Evolutionary conservation across 2,888 invertebrate species (phyloP), one percentile per base, ranked within the genome.

Genomic region (Eristalis intricaria): DNA sequence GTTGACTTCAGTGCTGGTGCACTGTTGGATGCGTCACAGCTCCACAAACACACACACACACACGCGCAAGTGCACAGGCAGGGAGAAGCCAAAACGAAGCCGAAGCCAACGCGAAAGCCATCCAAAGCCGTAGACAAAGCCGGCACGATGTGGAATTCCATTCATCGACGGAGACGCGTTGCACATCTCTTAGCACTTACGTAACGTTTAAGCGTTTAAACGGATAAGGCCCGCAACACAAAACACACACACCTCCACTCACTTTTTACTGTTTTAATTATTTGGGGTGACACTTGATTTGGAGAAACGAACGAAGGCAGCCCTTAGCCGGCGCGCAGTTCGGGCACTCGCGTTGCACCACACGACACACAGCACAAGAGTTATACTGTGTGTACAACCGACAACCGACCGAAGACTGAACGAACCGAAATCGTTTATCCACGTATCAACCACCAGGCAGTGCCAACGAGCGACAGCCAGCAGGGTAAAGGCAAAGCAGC

Each of bases 391-490:
- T 76, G 32, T 32, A 32, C 32, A n/a, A n/a, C n/a, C n/a, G n/a
- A 84, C 79, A 38, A 87, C 84, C 87, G 71, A 84, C 84, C 64
- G 71, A 79, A 83, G 84, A 87, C 87, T 87, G 79, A 87, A 76
- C 64, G 38, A 64, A 73, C 68, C 70, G 68, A 76, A 87, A 76
- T 80, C 84, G 87, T 84, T 84, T 87, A 79, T 68, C 73, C 79
- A 84, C 43, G 70, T 84, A 66, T 73, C 73, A 84, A 76, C 84
- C 86, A 70, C 50, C 76, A 75, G 60, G 32, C 70, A 40, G 65
- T 38, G 64, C 22, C 58, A 23, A 50, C 60, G 23, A 56, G 61
- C 1, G 40, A 38, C 64, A 29, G 64, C 26, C 38, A 69, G 23
- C 63, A 61, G n/a, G 43, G 19, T 5, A 15, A n/a, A 43, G 32